A percentile compares a stretch with the other conserved stretches of the same genome.
phyloP scores from a whole-genome alignment of 2,888 invertebrate species.

The Margaritifera margaritifera region DNA sequence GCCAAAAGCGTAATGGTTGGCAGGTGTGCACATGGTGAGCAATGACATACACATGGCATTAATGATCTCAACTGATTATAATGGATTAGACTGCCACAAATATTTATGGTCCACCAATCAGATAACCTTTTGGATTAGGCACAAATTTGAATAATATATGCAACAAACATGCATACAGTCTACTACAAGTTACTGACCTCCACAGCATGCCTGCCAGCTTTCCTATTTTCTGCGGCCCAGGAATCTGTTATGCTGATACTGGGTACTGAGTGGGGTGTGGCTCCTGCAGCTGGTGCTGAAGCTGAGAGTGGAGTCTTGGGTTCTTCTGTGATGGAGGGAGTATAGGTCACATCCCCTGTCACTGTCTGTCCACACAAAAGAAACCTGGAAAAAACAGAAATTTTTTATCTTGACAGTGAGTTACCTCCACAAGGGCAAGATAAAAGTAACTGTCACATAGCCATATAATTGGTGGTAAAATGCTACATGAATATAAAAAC shows the following conservation, averaged over 20 bases:
- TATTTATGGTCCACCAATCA: neutral
- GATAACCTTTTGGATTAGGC: neutral
- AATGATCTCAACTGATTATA: neutral
- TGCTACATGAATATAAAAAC: no score
- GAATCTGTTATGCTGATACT: constrained; percentile 30
- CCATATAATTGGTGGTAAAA: no score
- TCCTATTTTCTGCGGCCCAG: constrained; percentile 36
- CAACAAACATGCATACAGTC: neutral
- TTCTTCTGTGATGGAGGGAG: constrained; percentile 29
- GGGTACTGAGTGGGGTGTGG: constrained; percentile 37
- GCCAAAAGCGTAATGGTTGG: no score
- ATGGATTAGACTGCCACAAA: no score
- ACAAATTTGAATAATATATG: neutral
- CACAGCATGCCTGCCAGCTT: constrained; percentile 63
- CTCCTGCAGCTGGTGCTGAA: constrained; percentile 14
- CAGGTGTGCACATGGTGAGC: no score
- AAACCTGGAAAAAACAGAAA: constrained; percentile 55
- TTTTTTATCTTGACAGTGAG: no score
- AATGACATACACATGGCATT: neutral
- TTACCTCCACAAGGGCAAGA: no score
- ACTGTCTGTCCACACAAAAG: constrained; percentile 73
- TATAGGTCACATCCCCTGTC: constrained; percentile 50
- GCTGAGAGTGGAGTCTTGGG: constrained; percentile 12
- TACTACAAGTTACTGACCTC: constrained; percentile 49
- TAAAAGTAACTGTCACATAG: no score